Conservation (phyloP, 2,888 invertebrate species). For the Acleris laterana region DNA sequence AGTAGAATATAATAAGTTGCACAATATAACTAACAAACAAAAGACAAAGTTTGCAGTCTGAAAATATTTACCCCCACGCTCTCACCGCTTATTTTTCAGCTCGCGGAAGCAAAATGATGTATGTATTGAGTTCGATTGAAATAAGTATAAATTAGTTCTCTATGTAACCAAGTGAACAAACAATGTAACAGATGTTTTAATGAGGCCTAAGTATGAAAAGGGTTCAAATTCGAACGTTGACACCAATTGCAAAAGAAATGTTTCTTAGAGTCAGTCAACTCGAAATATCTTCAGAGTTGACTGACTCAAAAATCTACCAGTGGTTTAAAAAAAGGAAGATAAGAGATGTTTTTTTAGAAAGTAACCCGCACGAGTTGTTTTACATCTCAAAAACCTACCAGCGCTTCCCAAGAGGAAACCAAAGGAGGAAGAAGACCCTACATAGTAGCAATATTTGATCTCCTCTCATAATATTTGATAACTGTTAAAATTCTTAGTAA, state of each 20-base stretch:
- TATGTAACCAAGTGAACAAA: conserved; percentile 49
- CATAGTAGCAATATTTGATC: no score
- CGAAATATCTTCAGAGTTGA: background rate
- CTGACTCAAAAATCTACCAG: no score
- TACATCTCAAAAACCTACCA: no score
- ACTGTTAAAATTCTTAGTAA: no score
- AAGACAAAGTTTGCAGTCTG: conserved; percentile 19
- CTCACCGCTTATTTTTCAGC: background rate
- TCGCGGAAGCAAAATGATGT: conserved; percentile 27
- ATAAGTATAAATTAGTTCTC: conserved; percentile 46
- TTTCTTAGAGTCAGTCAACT: background rate
- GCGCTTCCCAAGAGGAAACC: no score
- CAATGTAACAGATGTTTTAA: conserved; percentile 51
- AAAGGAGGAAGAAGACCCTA: no score
- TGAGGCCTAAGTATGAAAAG: conserved; percentile 39
- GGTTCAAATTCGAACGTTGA: conserved; percentile 19
- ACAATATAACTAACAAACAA: background rate
- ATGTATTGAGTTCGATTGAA: conserved; percentile 43
- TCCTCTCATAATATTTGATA: no score
- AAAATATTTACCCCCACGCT: conserved; percentile 12
- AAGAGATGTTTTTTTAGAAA: no score
- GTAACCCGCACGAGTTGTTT: no score
- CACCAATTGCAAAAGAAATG: conserved; percentile 31
- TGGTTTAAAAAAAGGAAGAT: background rate
- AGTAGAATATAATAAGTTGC: no score